Evolutionary conservation across 1,140 invertebrate species (phyloP).

Genomic region (Steinernema feltiae): DNA sequence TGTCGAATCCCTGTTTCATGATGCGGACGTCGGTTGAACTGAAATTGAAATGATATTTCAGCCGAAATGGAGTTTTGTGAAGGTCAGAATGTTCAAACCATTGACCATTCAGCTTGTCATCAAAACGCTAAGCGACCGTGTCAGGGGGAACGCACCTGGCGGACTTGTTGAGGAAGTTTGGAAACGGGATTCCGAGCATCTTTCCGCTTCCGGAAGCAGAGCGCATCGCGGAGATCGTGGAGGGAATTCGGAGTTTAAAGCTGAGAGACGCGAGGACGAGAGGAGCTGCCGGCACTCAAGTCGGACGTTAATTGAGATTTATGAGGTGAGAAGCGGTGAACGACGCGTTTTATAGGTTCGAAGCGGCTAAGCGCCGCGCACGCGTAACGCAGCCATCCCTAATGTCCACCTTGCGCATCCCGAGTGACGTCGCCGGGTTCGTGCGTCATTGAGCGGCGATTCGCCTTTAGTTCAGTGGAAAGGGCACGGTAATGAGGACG

Average conservation of each 20-base stretch:
- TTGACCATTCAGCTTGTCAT: too few relatives aligned
- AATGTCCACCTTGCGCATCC: conserved; percentile 3
- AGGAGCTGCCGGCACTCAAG: background rate
- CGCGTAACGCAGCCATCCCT: background rate
- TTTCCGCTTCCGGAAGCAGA: background rate
- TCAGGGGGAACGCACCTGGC: background rate
- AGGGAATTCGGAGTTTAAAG: background rate
- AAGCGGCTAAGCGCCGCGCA: background rate
- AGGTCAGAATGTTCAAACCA: too few relatives aligned
- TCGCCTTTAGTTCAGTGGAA: background rate
- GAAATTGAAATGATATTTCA: background rate
- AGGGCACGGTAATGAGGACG: conserved; percentile 5
- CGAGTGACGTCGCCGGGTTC: background rate
- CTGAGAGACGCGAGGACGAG: background rate
- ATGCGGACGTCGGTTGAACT: conserved; percentile 2
- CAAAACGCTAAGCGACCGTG: too few relatives aligned
- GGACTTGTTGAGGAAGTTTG: background rate
- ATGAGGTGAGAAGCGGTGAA: background rate
- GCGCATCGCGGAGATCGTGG: background rate
- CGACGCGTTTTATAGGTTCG: conserved; percentile 1
- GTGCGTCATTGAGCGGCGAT: background rate
- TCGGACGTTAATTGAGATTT: background rate
- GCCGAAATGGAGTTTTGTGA: too few relatives aligned
- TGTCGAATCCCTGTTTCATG: background rate
- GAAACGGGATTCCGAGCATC: conserved; percentile 5